Evolutionary conservation across 2,888 invertebrate species (phyloP).

Genomic region (Digitonthophagus gazella): DNA sequence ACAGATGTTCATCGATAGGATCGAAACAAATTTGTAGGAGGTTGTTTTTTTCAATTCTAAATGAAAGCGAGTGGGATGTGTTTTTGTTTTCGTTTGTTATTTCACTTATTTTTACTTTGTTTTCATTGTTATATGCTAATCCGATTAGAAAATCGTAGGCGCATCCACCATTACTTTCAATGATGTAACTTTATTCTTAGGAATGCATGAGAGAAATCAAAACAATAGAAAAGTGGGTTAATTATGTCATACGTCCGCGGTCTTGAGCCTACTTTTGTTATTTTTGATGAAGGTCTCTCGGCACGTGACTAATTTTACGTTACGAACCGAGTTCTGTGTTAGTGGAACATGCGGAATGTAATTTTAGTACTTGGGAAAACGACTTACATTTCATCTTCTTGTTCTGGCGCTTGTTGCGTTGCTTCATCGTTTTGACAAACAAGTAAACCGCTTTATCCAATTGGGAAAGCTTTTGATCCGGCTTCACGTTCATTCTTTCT

Average conservation of each 20-base stretch:
- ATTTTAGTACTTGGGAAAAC: slow-evolving; percentile 2
- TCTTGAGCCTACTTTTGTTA: not conserved
- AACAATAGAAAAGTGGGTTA: slow-evolving; percentile 2
- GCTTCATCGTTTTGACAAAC: slow-evolving; percentile 37
- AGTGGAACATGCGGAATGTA: not conserved
- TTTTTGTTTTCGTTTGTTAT: not conserved
- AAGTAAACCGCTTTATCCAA: slow-evolving; percentile 34
- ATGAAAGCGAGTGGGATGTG: not conserved
- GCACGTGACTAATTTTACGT: slow-evolving; percentile 1
- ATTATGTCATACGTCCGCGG: not conserved
- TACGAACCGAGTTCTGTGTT: not conserved
- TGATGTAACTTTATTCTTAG: not conserved
- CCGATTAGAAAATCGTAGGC: not conserved
- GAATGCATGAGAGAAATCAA: not conserved
- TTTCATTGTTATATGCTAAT: not conserved
- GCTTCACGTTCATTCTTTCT: slow-evolving; percentile 15
- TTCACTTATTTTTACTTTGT: not conserved
- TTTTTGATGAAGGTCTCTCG: not conserved
- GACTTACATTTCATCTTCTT: not conserved
- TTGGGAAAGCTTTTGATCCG: slow-evolving; percentile 11
- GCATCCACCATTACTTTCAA: not conserved
- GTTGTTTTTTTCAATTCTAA: not conserved
- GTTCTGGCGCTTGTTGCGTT: slow-evolving; percentile 40
- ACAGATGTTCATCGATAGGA: slow-evolving; percentile 37
- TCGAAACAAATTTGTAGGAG: not conserved